Percentiles rank a stretch among this genome's conserved stretches.
These are phyloP conservation scores for Teleiodes luculella DNA, from an alignment of 2,888 invertebrate genomes.

Conservation along the genomic window DNA sequence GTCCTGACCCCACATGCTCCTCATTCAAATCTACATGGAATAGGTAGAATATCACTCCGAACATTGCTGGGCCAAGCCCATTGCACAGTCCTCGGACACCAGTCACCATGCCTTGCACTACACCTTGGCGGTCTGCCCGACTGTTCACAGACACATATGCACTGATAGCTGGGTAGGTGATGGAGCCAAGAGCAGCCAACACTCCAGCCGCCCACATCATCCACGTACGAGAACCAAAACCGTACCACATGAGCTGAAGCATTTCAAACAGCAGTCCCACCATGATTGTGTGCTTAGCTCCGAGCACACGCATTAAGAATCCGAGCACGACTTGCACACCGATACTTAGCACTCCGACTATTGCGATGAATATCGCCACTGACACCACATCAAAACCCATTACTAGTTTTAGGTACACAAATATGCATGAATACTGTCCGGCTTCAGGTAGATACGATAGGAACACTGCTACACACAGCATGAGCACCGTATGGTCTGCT, in stretches of 20 bases:
- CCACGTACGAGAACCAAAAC: conserved; percentile 97
- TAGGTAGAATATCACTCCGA: conserved; percentile 98
- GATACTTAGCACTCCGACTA: conserved; percentile 97
- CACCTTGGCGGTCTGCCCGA: conserved; percentile 97
- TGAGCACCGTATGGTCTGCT: conserved; percentile 95
- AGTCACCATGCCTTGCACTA: conserved; percentile 98
- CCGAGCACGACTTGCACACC: conserved; percentile 94
- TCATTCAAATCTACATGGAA: conserved; percentile 98
- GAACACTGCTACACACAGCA: conserved; percentile 98
- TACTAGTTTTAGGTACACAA: conserved; percentile 98
- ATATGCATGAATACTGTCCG: conserved; percentile 99
- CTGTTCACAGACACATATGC: conserved; percentile 99
- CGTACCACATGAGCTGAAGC: conserved; percentile 98
- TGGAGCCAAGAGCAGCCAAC: conserved; percentile 95
- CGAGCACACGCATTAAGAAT: conserved; percentile 88
- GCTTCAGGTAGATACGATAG: conserved; percentile 98
- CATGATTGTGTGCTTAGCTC: conserved; percentile 98
- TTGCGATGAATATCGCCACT: conserved; percentile 98
- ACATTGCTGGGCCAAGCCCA: conserved; percentile 98
- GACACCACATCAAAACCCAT: conserved; percentile 97
- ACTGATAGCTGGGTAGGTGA: conserved; percentile 99
- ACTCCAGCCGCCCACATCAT: conserved; percentile 99
- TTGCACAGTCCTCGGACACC: conserved; percentile 99
- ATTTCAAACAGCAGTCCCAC: conserved; percentile 97
- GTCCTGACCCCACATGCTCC: conserved; percentile 64